Conservation (phyloP, 2,888 invertebrate species). For the Drosophila vallismaia region DNA sequence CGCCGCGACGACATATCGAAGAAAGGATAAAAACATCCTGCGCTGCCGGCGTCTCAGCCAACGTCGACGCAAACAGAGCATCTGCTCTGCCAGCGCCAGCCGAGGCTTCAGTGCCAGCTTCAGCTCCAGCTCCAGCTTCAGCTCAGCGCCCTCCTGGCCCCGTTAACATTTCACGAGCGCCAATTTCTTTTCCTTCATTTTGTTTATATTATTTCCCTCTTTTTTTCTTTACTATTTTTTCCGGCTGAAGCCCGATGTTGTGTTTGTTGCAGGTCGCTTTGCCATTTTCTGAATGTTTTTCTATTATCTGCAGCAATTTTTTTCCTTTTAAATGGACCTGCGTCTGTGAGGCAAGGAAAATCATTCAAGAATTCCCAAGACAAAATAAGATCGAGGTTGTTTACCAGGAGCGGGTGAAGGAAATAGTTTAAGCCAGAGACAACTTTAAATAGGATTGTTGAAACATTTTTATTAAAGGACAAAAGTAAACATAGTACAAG, state of each 20-base stretch:
- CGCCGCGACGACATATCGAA: conserved; percentile 70
- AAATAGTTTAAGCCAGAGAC: background rate
- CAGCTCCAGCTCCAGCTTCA: conserved; percentile 27
- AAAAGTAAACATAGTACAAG: too few relatives aligned
- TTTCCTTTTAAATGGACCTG: conserved; percentile 13
- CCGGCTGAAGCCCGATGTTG: conserved; percentile 25
- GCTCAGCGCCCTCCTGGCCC: conserved; percentile 35
- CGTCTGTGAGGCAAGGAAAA: conserved; percentile 10
- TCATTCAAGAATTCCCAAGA: conserved; percentile 13
- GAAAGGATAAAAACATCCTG: conserved; percentile 74
- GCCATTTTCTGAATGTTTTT: conserved; percentile 41
- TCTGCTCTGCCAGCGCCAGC: conserved; percentile 13
- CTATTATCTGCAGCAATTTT: conserved; percentile 34
- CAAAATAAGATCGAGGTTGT: conserved; percentile 8
- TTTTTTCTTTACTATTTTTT: conserved; percentile 25
- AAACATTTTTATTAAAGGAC: too few relatives aligned
- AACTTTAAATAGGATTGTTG: background rate
- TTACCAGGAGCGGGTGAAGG: background rate
- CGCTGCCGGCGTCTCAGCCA: conserved; percentile 34
- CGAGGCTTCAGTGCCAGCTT: conserved; percentile 9
- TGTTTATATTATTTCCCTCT: conserved; percentile 56
- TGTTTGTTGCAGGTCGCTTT: conserved; percentile 29
- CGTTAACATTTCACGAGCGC: conserved; percentile 73
- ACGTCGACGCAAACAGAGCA: conserved; percentile 8
- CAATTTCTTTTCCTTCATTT: conserved; percentile 69